Evolutionary conservation across 2,113 vertebrate species (phyloP), one percentile per base, ranked within the genome.

Genomic region (Caranx melampygus): DNA sequence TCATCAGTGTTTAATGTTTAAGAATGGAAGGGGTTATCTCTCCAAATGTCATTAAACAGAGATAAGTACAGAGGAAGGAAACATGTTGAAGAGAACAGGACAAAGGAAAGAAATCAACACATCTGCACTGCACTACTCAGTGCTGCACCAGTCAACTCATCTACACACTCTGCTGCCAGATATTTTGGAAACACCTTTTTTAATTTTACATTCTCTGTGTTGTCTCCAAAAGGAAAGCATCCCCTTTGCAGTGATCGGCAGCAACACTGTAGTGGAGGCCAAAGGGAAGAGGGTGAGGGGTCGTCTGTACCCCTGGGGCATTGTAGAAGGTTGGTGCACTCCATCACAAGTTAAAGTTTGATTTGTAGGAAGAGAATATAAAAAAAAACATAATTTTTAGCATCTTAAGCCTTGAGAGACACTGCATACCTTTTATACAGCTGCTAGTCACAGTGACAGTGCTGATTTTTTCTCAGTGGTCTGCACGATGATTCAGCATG

Each of bases 231-330:
- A 99, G 98, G 97, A 97, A 73, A 97, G 97, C 90, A 98, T 99
- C 87, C 98, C 98, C 8, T 99, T 99, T 5, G 97, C 98, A 0
- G 96, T 99, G 47, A 99, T 99, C 0, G 98, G 98, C 90, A 98
- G 98, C 93, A 99, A 99, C 94, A 99, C 96, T 0, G 95, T 99
- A 13, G 97, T 99, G 92, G 98, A 99, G 76, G 96, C 96, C 81
- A 98, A 97, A 89, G 98, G 98, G 52, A 95, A 96, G 75, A 91
- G 97, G 1, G 95, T 98, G 70, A 94, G 97, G 0, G 98, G 97
- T 0, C 96, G 98, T 10, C 87, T 92, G 35, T 93, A 93, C 78
- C 91, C 92, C 52, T 93, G 91, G 91, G 92, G 98, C 72, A 98
- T 99, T 0, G 98, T 98, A 45, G 98, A 99, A 95, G 98, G 98